Evolutionary conservation across 2,888 invertebrate species (phyloP), one percentile per base, ranked within the genome.

Genomic region (Drosophila putrida): DNA sequence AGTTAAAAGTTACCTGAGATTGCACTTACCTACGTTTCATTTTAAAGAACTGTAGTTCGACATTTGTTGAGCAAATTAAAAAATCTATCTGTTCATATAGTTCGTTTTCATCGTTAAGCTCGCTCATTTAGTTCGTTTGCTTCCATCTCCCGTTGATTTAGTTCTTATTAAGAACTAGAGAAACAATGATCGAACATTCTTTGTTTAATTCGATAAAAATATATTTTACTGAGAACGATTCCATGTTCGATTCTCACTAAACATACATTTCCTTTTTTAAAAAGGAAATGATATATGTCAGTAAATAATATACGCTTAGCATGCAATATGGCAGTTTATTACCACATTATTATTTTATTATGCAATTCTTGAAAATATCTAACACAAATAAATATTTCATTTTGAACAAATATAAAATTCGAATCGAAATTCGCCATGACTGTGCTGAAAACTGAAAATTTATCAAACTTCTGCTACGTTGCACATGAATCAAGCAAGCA

Each of bases 381-480:
- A 43, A 41, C 11, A 6, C 11, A 15, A 53, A 20, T 43, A 43
- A 27, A 33, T 35, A 6, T 55, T 13, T 4, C 13, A 54, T 33
- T 20, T 41, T 31, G 0, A 4, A 28, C 5, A 6, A 8, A 33
- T 41, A 35, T 35, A 13, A 25, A 13, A 43, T 54, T 54, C 41
- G 20, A 54, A 54, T 54, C 41, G 20, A 54, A 54, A 36, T 25
- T 54, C 33, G 9, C 25, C 33, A 20, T n/a, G 39, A 67, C 38
- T 75, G 63, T 46, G 65, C 61, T 47, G 43, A 60, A 57, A 68
- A 85, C 79, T 81, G 68, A 51, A 51, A 85, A 85, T 85, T 81
- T 82, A 82, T 82, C 87, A 83, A 78, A 62, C 87, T 82, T 82
- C 87, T 83, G 75, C 71, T 71, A 71, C 65, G 71, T 31, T 82